A percentile compares a stretch with the other conserved stretches of the same genome.
These are phyloP conservation scores for Agrotis clavis DNA, from an alignment of 2,888 invertebrate species.

Conservation along the genomic window DNA sequence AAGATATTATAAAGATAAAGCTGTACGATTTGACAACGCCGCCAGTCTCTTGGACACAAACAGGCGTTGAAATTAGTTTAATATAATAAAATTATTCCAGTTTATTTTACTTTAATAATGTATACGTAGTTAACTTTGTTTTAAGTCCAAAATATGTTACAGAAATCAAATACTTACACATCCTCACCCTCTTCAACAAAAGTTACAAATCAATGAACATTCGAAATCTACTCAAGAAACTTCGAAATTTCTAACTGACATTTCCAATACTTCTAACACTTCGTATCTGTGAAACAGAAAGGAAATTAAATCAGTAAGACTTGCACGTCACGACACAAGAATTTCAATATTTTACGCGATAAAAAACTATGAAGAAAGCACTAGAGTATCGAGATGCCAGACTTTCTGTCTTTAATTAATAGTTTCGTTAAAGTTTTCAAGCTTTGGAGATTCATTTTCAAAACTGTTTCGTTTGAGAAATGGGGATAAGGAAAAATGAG, in stretches of 20 bases:
- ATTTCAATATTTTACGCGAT: constrained; percentile 71
- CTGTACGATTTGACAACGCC: too few relatives aligned
- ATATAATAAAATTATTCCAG: too few relatives aligned
- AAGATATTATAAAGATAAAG: too few relatives aligned
- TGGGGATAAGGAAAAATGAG: background rate
- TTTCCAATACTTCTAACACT: constrained; percentile 62
- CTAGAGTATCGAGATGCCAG: constrained; percentile 44
- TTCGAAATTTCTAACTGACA: constrained; percentile 52
- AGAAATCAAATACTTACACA: background rate
- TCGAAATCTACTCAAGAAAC: background rate
- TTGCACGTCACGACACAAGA: constrained; percentile 58
- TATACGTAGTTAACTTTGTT: too few relatives aligned
- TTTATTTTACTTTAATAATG: too few relatives aligned
- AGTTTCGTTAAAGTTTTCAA: constrained; percentile 40
- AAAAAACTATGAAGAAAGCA: constrained; percentile 55
- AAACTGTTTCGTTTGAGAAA: constrained; percentile 5
- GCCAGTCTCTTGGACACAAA: too few relatives aligned
- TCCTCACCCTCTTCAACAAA: background rate
- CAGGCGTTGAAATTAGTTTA: too few relatives aligned
- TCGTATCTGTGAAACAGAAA: constrained; percentile 58
- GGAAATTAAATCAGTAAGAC: constrained; percentile 73
- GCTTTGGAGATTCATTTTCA: constrained; percentile 7
- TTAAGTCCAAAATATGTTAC: background rate
- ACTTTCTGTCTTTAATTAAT: constrained; percentile 59
- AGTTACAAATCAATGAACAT: constrained; percentile 10